These are phyloP conservation scores for Rutpela maculata DNA, from an alignment of 2,888 invertebrate genomes.

Conservation along the genomic window DNA sequence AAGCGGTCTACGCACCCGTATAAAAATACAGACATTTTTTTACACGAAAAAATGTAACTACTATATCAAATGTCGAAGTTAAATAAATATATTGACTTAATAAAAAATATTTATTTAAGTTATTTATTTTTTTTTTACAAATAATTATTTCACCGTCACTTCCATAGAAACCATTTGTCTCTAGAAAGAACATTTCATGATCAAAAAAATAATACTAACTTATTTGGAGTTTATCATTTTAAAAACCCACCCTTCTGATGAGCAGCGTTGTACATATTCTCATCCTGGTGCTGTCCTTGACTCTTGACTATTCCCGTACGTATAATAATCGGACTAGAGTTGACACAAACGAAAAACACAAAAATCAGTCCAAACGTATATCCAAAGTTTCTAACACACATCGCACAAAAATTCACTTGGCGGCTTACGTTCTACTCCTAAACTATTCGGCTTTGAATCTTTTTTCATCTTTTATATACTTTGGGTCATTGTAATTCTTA, in stretches of 20 bases:
- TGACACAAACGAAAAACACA: constrained; percentile 41
- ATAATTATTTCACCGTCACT: no score
- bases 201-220: no score
- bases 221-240: not conserved
- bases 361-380: constrained; percentile 8
- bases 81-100: no score
- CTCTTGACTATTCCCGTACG: constrained; percentile 52
- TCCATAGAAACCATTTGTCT: no score
- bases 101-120: no score
- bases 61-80: no score
- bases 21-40: no score
- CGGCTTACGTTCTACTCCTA: constrained; percentile 6
- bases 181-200: no score
- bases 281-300: constrained; percentile 53
- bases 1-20: no score
- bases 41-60: no score
- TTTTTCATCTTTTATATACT: constrained; percentile 43
- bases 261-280: constrained; percentile 52
- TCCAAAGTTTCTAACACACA: constrained; percentile 35
- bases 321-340: constrained; percentile 44
- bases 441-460: constrained; percentile 33
- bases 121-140: no score
- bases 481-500: constrained; percentile 49
- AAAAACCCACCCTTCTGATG: constrained; percentile 49
- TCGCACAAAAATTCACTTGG: constrained; percentile 37